Percentiles rank a stretch among this genome's conserved stretches.
Conservation (phyloP, 92 coral and sea anemone genomes). For the Paramuricea clavata region DNA sequence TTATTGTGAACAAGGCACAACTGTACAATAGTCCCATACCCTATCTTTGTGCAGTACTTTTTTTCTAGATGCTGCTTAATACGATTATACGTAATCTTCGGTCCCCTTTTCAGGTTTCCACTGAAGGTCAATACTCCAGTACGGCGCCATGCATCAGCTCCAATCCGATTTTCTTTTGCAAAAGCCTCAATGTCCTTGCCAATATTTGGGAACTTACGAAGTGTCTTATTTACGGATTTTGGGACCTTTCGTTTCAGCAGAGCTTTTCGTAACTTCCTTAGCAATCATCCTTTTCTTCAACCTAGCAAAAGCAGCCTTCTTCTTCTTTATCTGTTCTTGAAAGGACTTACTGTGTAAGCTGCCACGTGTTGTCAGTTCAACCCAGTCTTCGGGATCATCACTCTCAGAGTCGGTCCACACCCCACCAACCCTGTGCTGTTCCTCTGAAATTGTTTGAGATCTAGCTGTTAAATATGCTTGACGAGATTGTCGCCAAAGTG, state of each 20-base stretch:
- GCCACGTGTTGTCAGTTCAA: not conserved
- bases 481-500: not conserved
- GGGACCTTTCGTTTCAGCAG: constrained; percentile 35
- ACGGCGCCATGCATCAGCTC: constrained; percentile 69
- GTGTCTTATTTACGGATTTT: constrained; percentile 35
- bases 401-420: constrained; percentile 20
- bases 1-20: no score
- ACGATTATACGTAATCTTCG: constrained; percentile 52
- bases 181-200: constrained; percentile 65
- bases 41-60: constrained; percentile 42
- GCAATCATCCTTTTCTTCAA: constrained; percentile 41
- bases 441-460: constrained; percentile 27
- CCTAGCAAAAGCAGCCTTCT: constrained; percentile 33
- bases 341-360: not conserved
- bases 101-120: constrained; percentile 63
- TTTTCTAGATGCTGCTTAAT: constrained; percentile 63
- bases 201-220: constrained; percentile 59
- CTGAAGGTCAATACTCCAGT: constrained; percentile 61
- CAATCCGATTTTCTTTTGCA: constrained; percentile 61
- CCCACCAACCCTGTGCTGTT: constrained; percentile 12
- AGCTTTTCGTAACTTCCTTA: not conserved
- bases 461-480: constrained; percentile 38
- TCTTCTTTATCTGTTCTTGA: constrained; percentile 19
- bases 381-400: constrained; percentile 15
- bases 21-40: constrained; percentile 66